Base-by-base conservation (phyloP, 1,140 invertebrate genomes). In the Venturia canescens region DNA sequence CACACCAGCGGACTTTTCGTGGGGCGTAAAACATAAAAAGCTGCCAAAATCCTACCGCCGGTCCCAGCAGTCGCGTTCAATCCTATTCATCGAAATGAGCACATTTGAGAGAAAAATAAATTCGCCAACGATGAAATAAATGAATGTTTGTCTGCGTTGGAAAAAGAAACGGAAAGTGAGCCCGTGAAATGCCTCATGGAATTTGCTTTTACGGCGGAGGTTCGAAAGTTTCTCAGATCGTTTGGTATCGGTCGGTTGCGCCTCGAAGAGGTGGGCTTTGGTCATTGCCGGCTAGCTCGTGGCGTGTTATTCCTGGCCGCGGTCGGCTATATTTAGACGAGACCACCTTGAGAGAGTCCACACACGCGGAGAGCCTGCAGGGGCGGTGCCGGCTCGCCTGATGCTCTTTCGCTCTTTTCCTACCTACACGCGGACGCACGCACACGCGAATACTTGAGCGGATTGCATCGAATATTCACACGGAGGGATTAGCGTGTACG, bases 251-350 rank as follows among this genome's bases (percentile, higher is more conserved):
- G 60, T 63, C 60, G 26, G 7, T 18, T 69, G 16, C 18, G 82
- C 80, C 82, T 79, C 83, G 81, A 80, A 82, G 84, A 84, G 85
- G 80, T 84, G 84, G 83, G 86, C 85, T 87, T 87, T 88, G 86
- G 86, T 88, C 86, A 87, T 89, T 89, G 86, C 85, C 85, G 88
- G 86, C 84, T 88, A 82, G 83, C 81, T 85, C 83, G 75, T 76
- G 80, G 85, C 75, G 79, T 78, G 86, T 89, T 89, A 89, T 89
- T 89, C 88, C 87, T 86, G 87, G 87, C 84, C 85, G 83, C 83
- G 84, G 86, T 87, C 82, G 86, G 86, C 88, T 89, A 89, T 88
- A 89, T 89, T 88, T 89, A 88, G 86, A 89, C 86, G 86, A 88
- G 87, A 89, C 88, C 88, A 89, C 88, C 87, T 89, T 89, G 88